These are phyloP conservation scores for Onthophagus taurus DNA, from an alignment of 1,140 invertebrate genomes.

Conservation along the genomic window DNA sequence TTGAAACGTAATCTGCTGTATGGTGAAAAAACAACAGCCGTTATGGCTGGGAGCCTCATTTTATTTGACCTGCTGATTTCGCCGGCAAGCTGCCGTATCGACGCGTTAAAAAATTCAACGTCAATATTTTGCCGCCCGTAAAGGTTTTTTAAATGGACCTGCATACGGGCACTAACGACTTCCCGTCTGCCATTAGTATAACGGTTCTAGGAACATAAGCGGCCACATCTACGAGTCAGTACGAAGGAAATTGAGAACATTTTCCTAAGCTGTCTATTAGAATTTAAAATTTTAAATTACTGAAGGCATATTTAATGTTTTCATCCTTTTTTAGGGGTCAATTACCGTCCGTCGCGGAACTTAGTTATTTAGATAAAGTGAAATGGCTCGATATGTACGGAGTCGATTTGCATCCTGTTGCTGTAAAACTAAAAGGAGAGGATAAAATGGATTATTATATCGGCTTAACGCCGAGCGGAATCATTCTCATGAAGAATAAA, in stretches of 20 bases:
- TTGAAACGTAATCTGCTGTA: too few relatives aligned
- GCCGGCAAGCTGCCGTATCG: too few relatives aligned
- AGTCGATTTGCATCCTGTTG: conserved; percentile 93
- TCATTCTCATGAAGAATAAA: conserved; percentile 90
- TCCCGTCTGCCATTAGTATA: too few relatives aligned
- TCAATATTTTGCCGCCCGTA: too few relatives aligned
- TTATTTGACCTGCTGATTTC: too few relatives aligned
- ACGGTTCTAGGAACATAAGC: background rate
- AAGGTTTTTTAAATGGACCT: too few relatives aligned
- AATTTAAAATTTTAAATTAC: background rate
- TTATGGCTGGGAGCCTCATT: too few relatives aligned
- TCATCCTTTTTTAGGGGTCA: conserved; percentile 46
- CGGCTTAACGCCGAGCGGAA: conserved; percentile 93
- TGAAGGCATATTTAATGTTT: too few relatives aligned
- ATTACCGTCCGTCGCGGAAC: conserved; percentile 85
- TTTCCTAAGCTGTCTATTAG: background rate
- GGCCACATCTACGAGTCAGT: background rate
- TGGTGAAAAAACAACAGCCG: too few relatives aligned
- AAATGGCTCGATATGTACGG: conserved; percentile 97
- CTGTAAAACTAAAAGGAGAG: conserved; percentile 73
- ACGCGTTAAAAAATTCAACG: too few relatives aligned
- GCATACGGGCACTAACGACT: too few relatives aligned
- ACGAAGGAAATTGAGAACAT: background rate
- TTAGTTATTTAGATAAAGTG: conserved; percentile 85
- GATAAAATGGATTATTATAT: conserved; percentile 95